Percentiles rank a stretch among this genome's conserved stretches.
Conservation (phyloP, 2,797 vertebrate genomes). For the Sternarchorhynchus goeldii region DNA sequence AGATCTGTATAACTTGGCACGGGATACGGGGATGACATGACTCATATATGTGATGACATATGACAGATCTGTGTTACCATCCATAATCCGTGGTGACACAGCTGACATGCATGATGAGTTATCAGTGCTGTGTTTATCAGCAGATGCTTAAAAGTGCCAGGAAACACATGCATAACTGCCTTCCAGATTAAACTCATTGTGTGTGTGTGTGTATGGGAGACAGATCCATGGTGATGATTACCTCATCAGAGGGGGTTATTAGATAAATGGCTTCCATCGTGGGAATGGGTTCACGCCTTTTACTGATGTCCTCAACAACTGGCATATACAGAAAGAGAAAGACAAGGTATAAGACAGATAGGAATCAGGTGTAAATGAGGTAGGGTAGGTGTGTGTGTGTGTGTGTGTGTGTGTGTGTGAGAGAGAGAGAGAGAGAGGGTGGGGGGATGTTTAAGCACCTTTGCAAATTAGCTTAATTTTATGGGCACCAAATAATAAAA, state of each 20-base stretch:
- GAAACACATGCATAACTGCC: not conserved
- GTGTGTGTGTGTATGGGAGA: not conserved
- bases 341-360: not conserved
- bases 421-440: too few relatives aligned
- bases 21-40: too few relatives aligned
- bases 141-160: not conserved
- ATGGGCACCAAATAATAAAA: too few relatives aligned
- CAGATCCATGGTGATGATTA: slow-evolving; percentile 43
- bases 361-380: not conserved
- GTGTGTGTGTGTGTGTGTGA: too few relatives aligned
- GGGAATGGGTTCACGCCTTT: slow-evolving; percentile 90
- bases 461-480: too few relatives aligned
- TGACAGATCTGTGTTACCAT: too few relatives aligned
- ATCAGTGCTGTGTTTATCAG: not conserved
- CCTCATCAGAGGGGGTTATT: slow-evolving; percentile 79
- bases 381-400: too few relatives aligned
- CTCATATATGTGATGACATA: too few relatives aligned
- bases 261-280: slow-evolving; percentile 86
- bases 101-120: too few relatives aligned
- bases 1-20: too few relatives aligned
- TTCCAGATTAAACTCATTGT: not conserved
- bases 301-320: slow-evolving; percentile 97
- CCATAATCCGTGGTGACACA: too few relatives aligned
- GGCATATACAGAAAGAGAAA: not conserved
- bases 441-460: too few relatives aligned